Evolutionary conservation across 2,888 invertebrate species (phyloP), one percentile per base, ranked within the genome.

Genomic region (Eupithecia insigniata): DNA sequence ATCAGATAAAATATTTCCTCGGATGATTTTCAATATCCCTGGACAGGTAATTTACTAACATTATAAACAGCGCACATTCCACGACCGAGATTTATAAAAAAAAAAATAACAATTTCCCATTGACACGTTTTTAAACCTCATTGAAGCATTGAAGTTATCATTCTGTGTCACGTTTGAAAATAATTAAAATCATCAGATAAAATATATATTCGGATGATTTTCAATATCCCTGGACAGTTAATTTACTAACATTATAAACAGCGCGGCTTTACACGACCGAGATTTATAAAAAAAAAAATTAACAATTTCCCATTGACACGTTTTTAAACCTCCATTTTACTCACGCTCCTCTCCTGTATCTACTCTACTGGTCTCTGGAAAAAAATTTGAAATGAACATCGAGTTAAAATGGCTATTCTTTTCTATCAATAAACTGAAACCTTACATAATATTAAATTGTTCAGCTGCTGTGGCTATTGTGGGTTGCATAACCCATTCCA

Each of bases 221-320:
- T n/a, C 14, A 26, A 55, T 22, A 26, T 2, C 66, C 22, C 66
- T n/a, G 2, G 66, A 66, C 51, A 10, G 18, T 4, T 66, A 32
- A 66, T 66, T 46, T 30, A 66, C 51, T 66, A 60, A 60, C 18
- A 18, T 30, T 43, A 6, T 43, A 43, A 43, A 43, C n/a, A 43
- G n/a, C n/a, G n/a, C 8, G 8, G 7, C 10, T 46, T 46, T n/a
- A n/a, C 10, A n/a, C n/a, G 46, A n/a, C n/a, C 46, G 8, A 2
- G 46, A 46, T 46, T n/a, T 46, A 39, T 5, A 18, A 18, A 18
- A 18, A 10, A 10, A 46, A 8, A n/a, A 46, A 46, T 39, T 46
- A 8, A n/a, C 46, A n/a, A n/a, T 10, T 46, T 46, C 10, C 46
- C 46, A 46, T 46, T n/a, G n/a, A n/a, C n/a, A 8, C 0, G 7